Base-by-base conservation (phyloP, 2,888 invertebrate genomes). In the Ormyrus rosae region DNA sequence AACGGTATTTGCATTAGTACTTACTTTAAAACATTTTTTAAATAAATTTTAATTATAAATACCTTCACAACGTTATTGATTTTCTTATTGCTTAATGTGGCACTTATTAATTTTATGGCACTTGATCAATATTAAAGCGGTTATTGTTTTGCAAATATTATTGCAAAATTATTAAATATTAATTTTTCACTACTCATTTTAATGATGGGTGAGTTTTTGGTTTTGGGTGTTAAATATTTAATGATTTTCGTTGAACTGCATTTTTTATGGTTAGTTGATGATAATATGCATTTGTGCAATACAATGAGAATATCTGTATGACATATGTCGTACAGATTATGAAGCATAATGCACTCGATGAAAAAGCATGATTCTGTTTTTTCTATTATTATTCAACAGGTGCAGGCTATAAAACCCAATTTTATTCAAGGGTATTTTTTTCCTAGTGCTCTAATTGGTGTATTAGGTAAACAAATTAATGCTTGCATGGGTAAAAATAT, bases 81-180 rank as follows among this genome's bases (percentile, higher is more conserved):
- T 64, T 78, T 65, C 64, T 65, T 58, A 65, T 65, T 34, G 34
- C 34, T 34, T 34, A 34, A 34, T 34, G 34, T 34, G 4, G 3
- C 70, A 78, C 77, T 71, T 8, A 51, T 65, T 45, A 71, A 78
- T 45, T 60, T 7, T 70, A 48, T 69, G 68, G 55, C 76, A 76
- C 76, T 10, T n/a, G n/a, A 55, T 65, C 19, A 67, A 19, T 74
- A 34, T 34, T 34, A 34, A 34, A 34, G 34, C 34, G 34, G 34
- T 34, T 34, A 34, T 34, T 34, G 34, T 34, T 34, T 58, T 67
- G 56, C 50, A 69, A 63, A 8, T 69, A 63, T 34, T 4, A 48
- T 74, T 67, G 65, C 74, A 74, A 74, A 65, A 67, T 50, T 53
- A 72, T 63, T 74, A 34, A 6, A 9, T 67, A 75, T 75, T 75